phyloP scores from a whole-genome alignment of 1,140 invertebrate genomes.

The Coptotermes formosanus region DNA sequence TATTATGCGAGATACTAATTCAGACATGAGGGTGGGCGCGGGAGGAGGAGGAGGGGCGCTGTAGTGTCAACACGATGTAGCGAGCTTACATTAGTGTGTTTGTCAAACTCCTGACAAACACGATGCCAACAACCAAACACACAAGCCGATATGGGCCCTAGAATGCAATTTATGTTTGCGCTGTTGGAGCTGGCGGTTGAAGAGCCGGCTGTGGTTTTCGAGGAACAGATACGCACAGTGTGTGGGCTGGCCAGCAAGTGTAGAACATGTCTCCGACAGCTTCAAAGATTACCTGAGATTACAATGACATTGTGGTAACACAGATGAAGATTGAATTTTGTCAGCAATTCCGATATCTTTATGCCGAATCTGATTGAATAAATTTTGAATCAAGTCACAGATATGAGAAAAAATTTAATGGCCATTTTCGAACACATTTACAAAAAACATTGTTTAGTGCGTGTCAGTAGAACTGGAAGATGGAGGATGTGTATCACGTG shows the following conservation, averaged over 20 bases:
- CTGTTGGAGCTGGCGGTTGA: not conserved
- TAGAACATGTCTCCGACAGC: not conserved
- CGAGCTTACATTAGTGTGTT: slow-evolving; percentile 6
- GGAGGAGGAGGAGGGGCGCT: not conserved
- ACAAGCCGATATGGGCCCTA: not conserved
- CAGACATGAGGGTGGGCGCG: not conserved
- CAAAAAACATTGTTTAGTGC: no score
- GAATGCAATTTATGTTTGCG: not conserved
- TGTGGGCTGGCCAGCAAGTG: not conserved
- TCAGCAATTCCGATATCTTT: no score
- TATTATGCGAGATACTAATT: not conserved
- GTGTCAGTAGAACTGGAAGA: no score
- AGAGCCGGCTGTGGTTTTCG: not conserved
- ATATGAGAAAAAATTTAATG: no score
- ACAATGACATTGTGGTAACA: no score
- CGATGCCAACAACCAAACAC: not conserved
- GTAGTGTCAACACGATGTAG: not conserved
- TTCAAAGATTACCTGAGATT: not conserved
- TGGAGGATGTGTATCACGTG: no score
- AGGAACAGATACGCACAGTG: not conserved
- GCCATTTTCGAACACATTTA: no score
- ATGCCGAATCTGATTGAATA: no score
- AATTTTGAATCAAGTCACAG: no score
- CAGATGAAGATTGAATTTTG: no score
- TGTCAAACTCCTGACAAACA: not conserved